Evolutionary conservation across 2,888 invertebrate genomes (phyloP).

Genomic region (Diarsia rubi): DNA sequence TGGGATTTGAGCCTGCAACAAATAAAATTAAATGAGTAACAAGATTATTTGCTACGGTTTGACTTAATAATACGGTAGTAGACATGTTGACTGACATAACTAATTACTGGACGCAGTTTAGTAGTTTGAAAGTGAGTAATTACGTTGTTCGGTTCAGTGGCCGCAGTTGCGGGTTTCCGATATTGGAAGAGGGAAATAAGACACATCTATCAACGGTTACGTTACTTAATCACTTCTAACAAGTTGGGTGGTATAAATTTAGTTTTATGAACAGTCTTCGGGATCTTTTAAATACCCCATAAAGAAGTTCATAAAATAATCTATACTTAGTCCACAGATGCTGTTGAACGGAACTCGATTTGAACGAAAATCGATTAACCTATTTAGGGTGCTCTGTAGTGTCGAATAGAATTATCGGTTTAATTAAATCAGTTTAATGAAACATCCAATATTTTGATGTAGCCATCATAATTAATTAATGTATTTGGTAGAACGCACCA

Average conservation of each 20-base stretch:
- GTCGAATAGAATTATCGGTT: conserved; percentile 45
- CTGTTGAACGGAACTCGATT: conserved; percentile 62
- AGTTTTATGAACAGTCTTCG: conserved; percentile 74
- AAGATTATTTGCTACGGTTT: conserved; percentile 41
- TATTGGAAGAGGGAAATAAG: conserved; percentile 63
- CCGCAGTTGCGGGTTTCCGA: conserved; percentile 47
- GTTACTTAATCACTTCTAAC: conserved; percentile 68
- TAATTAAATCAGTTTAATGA: conserved; percentile 45
- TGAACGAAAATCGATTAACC: conserved; percentile 62
- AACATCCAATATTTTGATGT: conserved; percentile 33
- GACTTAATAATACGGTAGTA: conserved; percentile 26
- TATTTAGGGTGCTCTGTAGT: conserved; percentile 58
- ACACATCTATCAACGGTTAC: conserved; percentile 59
- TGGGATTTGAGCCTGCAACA: conserved; percentile 77
- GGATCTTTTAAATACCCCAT: conserved; percentile 73
- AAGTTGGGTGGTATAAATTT: conserved; percentile 74
- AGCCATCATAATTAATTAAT: conserved; percentile 26
- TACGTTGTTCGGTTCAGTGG: conserved; percentile 53
- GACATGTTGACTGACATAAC: conserved; percentile 46
- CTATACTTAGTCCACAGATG: conserved; percentile 68
- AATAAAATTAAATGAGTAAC: conserved; percentile 66
- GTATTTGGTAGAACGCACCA: not conserved
- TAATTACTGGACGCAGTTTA: conserved; percentile 52
- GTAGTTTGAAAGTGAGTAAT: conserved; percentile 60
- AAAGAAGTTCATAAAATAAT: conserved; percentile 74